Conservation (phyloP, 2,113 vertebrate genomes). For the Alectura lathami region DNA sequence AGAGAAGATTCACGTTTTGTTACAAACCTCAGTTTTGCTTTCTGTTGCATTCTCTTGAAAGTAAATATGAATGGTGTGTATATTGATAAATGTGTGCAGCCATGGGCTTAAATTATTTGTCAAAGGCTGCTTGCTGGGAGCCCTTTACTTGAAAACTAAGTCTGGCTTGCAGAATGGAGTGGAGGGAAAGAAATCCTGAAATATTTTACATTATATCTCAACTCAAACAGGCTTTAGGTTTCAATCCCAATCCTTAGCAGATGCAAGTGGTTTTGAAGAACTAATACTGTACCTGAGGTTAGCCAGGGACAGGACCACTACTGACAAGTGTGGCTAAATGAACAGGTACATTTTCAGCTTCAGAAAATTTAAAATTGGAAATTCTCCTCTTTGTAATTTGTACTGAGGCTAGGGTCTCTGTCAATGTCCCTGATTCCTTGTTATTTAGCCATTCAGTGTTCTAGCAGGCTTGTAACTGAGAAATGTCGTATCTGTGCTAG, state of each 20-base stretch:
- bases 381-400: background rate
- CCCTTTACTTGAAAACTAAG: background rate
- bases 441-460: background rate
- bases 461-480: background rate
- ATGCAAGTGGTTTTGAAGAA: background rate
- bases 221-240: background rate
- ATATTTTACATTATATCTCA: background rate
- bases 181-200: background rate
- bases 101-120: background rate
- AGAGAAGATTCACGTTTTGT: background rate
- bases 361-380: background rate
- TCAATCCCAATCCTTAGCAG: background rate
- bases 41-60: background rate
- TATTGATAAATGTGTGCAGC: background rate
- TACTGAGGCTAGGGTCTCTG: background rate
- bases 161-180: background rate
- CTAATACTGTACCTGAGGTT: background rate
- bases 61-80: background rate
- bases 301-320: background rate
- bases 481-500: background rate
- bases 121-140: background rate
- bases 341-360: background rate
- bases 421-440: background rate
- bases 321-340: background rate
- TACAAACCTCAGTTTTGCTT: background rate